phyloP scores from a whole-genome alignment of 1,140 invertebrate species.

The Wiebesia pumilae region DNA sequence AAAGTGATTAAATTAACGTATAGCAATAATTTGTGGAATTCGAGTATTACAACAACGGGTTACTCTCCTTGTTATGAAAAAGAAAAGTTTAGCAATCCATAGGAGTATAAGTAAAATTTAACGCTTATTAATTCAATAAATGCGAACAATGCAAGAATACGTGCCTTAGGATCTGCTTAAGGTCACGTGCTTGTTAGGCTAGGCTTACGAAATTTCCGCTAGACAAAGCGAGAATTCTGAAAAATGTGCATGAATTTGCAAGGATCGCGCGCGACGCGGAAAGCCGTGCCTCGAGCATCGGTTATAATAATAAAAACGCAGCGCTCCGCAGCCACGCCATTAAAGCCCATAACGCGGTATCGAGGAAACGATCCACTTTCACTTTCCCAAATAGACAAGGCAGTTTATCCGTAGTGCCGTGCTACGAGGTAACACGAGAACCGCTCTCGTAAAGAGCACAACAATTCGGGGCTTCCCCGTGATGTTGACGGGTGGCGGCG shows the following conservation, averaged over 20 bases:
- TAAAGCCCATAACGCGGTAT: neutral
- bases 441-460: neutral
- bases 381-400: conserved; percentile 18
- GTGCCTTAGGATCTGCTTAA: neutral
- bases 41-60: neutral
- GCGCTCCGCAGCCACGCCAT: neutral
- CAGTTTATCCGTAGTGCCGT: neutral
- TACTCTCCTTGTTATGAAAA: neutral
- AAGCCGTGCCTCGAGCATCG: neutral
- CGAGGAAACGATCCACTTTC: conserved; percentile 27
- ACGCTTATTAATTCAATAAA: neutral
- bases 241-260: neutral
- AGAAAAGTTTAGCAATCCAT: neutral
- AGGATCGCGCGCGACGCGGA: neutral
- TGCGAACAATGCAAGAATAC: neutral
- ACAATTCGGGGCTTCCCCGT: conserved; percentile 27
- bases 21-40: neutral
- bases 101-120: neutral
- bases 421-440: conserved; percentile 27
- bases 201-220: neutral
- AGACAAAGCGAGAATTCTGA: neutral
- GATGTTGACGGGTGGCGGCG: conserved; percentile 7
- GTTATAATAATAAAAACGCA: conserved; percentile 9
- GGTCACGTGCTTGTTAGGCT: neutral
- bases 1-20: neutral